Base-by-base conservation (phyloP, 2,888 invertebrate species). In the Sepiola atlantica region DNA sequence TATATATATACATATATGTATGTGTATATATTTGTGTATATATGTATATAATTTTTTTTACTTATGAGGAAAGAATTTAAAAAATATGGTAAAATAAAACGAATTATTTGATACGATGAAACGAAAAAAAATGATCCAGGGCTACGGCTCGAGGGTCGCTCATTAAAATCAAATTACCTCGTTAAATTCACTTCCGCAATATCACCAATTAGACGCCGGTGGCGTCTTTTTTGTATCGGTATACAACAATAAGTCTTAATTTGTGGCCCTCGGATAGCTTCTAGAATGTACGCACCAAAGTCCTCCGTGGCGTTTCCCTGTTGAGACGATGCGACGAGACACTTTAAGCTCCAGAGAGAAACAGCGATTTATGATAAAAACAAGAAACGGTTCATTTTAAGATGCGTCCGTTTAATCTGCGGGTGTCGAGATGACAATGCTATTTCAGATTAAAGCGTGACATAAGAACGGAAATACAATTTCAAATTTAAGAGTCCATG, bases 141-240 rank as follows among this genome's bases (percentile, higher is more conserved):
- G 32, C 14, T 32, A 77, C 32, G n/a, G n/a, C 77, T n/a, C 14
- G n/a, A 32, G 77, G 77, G 3, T n/a, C n/a, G n/a, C n/a, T 77
- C 77, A 77, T 77, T 77, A 77, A 77, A 77, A 77, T 77, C 77
- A 77, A 77, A 77, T 77, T 77, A 77, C n/a, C 77, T 77, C 77
- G 77, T 77, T 77, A 77, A 77, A 77, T 77, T n/a, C 77, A n/a
- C n/a, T 77, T 77, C 77, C 77, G 77, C 28, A 28, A 28, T 77
- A 77, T 77, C 77, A 77, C 77, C 77, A 77, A 77, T 4, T 21
- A n/a, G 14, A 1, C n/a, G 16, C 77, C 21, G 16, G 16, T 16
- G n/a, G 77, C 77, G 32, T 45, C 45, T 45, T 45, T 45, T n/a
- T 77, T 77, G 16, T 77, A n/a, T 77, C n/a, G n/a, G 77, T 77